phyloP scores from a whole-genome alignment of 2,113 vertebrate genomes.

The Myrmophylax atrothorax region DNA sequence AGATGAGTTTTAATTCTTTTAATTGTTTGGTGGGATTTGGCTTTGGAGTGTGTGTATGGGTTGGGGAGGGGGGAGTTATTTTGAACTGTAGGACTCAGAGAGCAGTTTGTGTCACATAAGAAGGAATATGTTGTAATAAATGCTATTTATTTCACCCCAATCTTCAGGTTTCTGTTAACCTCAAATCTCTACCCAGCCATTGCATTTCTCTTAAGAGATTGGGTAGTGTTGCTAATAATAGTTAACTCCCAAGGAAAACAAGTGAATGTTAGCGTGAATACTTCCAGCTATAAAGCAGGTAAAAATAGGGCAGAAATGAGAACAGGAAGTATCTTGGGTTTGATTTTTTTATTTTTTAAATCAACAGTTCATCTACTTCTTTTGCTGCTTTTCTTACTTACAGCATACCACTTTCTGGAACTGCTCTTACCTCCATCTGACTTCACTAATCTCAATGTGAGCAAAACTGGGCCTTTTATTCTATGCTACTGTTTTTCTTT shows the following conservation, averaged over 20 bases:
- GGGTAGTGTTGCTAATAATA: conserved; percentile 34
- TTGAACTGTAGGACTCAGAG: conserved; percentile 6
- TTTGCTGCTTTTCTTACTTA: conserved; percentile 2
- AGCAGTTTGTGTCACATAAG: conserved; percentile 13
- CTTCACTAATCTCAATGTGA: neutral
- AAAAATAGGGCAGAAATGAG: conserved; percentile 39
- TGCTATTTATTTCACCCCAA: conserved; percentile 41
- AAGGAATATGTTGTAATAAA: conserved; percentile 61
- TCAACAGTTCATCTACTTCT: neutral
- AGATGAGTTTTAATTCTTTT: conserved; percentile 26
- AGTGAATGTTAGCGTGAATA: neutral
- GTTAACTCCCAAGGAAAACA: neutral
- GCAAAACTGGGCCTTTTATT: conserved; percentile 17
- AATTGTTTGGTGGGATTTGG: conserved; percentile 27
- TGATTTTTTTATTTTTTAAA: neutral
- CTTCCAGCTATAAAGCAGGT: conserved; percentile 7
- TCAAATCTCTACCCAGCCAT: conserved; percentile 24
- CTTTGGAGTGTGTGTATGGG: conserved; percentile 29
- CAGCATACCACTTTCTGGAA: neutral
- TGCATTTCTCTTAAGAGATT: conserved; percentile 39
- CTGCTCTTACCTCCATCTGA: neutral
- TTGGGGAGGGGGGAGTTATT: neutral
- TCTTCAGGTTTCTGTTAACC: conserved; percentile 53
- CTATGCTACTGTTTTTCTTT: neutral
- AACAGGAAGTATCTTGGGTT: neutral